These are phyloP conservation scores for Sinella curviseta DNA, from an alignment of 1,140 invertebrate species.

Conservation along the genomic window DNA sequence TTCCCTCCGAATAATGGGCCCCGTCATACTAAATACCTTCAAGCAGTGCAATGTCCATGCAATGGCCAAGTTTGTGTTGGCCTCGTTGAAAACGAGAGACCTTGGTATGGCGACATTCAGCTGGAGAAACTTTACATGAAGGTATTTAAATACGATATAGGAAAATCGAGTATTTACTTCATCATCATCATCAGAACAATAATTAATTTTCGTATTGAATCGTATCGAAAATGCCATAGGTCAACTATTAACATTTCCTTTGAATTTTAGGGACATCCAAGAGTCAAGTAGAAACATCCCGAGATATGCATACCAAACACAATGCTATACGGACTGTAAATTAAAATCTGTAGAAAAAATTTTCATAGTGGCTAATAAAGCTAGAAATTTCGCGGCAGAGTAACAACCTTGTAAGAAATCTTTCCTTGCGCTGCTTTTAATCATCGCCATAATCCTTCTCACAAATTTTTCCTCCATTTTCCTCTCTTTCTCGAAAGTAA, in stretches of 20 bases:
- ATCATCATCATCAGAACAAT: no score
- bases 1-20: slow-evolving; percentile 4
- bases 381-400: not conserved
- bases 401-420: not conserved
- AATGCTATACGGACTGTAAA: not conserved
- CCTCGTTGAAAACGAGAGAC: not conserved
- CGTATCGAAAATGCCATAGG: no score
- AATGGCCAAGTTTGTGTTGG: not conserved
- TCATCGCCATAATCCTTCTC: not conserved
- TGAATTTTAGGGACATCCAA: not conserved
- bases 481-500: not conserved
- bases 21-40: slow-evolving; percentile 1
- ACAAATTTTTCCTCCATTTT: not conserved
- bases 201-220: no score
- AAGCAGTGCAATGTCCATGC: slow-evolving; percentile 17
- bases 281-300: not conserved
- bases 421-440: not conserved
- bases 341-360: not conserved
- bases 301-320: no score
- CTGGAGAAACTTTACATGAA: not conserved
- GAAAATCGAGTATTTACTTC: no score
- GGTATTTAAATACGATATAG: no score
- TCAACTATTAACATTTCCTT: no score
- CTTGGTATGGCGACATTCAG: not conserved
- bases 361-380: not conserved